phyloP scores from a whole-genome alignment of 2,888 invertebrate genomes.

The Drosophila peninsularis region DNA sequence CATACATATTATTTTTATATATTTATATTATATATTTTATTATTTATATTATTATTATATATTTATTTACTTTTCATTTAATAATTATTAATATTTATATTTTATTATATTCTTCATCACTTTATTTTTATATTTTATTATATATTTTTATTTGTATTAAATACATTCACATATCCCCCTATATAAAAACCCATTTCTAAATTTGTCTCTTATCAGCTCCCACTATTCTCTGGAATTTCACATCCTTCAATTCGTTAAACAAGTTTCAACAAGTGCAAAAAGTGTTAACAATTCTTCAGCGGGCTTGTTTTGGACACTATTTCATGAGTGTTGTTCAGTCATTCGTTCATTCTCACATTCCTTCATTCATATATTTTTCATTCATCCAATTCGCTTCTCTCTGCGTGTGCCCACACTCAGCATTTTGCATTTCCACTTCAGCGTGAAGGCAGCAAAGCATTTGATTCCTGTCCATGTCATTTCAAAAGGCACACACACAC shows the following conservation, averaged over 20 bases:
- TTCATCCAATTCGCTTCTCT: slow-evolving; percentile 8
- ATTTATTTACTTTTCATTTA: too few relatives aligned
- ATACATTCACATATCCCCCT: too few relatives aligned
- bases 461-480: slow-evolving; percentile 49
- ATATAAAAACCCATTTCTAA: too few relatives aligned
- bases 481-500: slow-evolving; percentile 27
- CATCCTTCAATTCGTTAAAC: not conserved
- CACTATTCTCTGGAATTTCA: not conserved
- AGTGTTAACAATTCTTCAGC: not conserved
- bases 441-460: slow-evolving; percentile 16
- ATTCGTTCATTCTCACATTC: slow-evolving; percentile 11
- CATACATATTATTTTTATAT: too few relatives aligned
- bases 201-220: too few relatives aligned
- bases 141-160: too few relatives aligned
- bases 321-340: slow-evolving; percentile 15
- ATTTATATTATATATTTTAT: too few relatives aligned
- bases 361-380: slow-evolving; percentile 8
- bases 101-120: too few relatives aligned
- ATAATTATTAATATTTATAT: too few relatives aligned
- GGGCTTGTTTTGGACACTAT: slow-evolving; percentile 5
- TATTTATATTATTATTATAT: too few relatives aligned
- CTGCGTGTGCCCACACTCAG: not conserved
- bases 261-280: not conserved
- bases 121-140: too few relatives aligned
- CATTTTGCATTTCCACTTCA: slow-evolving; percentile 23